These are phyloP conservation scores for Campaea margaritaria DNA, from an alignment of 2,888 invertebrate genomes.

Conservation along the genomic window DNA sequence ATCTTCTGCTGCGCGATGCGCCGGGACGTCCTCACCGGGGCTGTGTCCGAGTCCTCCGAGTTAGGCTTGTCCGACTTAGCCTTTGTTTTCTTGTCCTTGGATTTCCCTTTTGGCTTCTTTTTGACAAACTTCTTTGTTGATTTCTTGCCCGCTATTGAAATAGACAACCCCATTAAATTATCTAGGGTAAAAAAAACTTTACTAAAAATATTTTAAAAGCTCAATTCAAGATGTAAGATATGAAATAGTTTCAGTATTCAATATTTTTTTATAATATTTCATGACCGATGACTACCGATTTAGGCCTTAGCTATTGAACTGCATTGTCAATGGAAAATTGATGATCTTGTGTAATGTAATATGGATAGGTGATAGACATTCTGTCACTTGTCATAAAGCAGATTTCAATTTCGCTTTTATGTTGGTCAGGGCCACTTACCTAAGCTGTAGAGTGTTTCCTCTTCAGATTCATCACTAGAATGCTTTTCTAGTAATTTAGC, in stretches of 20 bases:
- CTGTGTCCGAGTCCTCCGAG: constrained; percentile 65
- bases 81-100: constrained; percentile 46
- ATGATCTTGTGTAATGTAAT: too few relatives aligned
- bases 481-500: constrained; percentile 81
- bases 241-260: background rate
- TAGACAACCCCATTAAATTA: background rate
- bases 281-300: too few relatives aligned
- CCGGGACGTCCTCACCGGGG: constrained; percentile 91
- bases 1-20: constrained; percentile 95
- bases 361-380: too few relatives aligned
- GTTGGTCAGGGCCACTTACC: constrained; percentile 53
- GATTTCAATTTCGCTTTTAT: too few relatives aligned
- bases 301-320: too few relatives aligned
- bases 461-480: constrained; percentile 82
- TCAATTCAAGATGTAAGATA: too few relatives aligned
- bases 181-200: too few relatives aligned
- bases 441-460: constrained; percentile 77
- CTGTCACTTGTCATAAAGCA: too few relatives aligned
- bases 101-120: constrained; percentile 54
- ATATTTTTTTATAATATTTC: background rate
- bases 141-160: constrained; percentile 69
- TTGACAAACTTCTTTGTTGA: constrained; percentile 66
- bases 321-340: too few relatives aligned
- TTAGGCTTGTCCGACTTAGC: constrained; percentile 49
- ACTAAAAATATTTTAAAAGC: too few relatives aligned